These are phyloP conservation scores for Xiphophorus hellerii DNA, from an alignment of 2,113 vertebrate genomes.

Conservation along the genomic window DNA sequence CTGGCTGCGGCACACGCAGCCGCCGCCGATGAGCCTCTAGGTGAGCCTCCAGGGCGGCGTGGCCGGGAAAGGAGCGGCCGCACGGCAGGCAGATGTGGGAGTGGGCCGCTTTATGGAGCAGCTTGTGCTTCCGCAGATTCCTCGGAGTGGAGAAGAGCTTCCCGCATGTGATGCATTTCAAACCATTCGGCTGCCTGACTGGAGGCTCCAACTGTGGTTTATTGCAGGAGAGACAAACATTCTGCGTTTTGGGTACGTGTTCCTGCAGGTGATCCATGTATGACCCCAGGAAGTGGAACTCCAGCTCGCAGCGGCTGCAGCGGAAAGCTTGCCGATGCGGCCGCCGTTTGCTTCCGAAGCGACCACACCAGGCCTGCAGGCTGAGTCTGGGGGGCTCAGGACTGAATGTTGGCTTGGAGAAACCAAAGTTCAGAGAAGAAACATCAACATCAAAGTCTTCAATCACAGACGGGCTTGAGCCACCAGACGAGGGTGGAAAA, in stretches of 20 bases:
- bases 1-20: slow-evolving; percentile 15
- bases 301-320: slow-evolving; percentile 50
- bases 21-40: slow-evolving; percentile 18
- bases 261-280: slow-evolving; percentile 55
- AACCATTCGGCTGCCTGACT: background rate
- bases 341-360: slow-evolving; percentile 44
- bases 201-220: slow-evolving; percentile 20
- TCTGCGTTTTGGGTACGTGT: slow-evolving; percentile 38
- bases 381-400: slow-evolving; percentile 8
- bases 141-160: slow-evolving; percentile 43
- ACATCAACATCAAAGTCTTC: background rate
- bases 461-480: background rate
- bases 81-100: slow-evolving; percentile 36
- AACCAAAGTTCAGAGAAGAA: background rate
- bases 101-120: slow-evolving; percentile 43
- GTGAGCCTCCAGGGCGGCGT: slow-evolving; percentile 33
- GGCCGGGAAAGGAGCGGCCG: slow-evolving; percentile 31
- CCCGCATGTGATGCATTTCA: slow-evolving; percentile 51
- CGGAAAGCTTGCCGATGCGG: slow-evolving; percentile 28
- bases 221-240: slow-evolving; percentile 21
- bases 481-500: background rate
- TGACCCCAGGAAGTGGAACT: slow-evolving; percentile 50
- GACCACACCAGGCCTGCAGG: slow-evolving; percentile 32
- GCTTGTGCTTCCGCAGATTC: slow-evolving; percentile 47
- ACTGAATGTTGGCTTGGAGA: background rate